These are phyloP conservation scores for Lepidurus apus DNA, from an alignment of 1,140 invertebrate species.

Conservation along the genomic window DNA sequence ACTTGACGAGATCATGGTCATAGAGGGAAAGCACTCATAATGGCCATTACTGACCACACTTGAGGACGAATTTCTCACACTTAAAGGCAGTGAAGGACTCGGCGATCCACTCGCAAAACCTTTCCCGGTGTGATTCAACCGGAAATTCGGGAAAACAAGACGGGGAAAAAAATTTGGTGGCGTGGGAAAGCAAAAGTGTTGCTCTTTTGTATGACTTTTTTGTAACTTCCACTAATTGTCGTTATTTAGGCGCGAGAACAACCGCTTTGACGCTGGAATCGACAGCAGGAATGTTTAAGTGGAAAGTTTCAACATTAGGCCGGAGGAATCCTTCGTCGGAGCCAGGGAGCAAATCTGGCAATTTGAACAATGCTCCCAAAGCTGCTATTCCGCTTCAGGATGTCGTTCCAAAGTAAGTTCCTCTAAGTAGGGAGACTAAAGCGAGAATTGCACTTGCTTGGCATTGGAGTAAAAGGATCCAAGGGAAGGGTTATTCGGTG, in stretches of 20 bases:
- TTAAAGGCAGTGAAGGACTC: neutral
- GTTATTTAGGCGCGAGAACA: neutral
- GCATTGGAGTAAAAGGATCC: neutral
- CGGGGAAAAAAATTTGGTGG: neutral
- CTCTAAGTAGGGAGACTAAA: neutral
- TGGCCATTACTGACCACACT: neutral
- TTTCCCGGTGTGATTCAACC: neutral
- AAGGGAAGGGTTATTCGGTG: neutral
- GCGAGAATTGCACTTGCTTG: neutral
- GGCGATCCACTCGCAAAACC: neutral
- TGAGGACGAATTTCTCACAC: neutral
- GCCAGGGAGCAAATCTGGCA: neutral
- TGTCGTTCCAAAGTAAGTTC: neutral
- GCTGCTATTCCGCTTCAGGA: neutral
- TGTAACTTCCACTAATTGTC: neutral
- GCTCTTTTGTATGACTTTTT: neutral
- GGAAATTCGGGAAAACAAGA: neutral
- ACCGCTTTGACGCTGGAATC: neutral
- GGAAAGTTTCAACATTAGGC: slow-evolving; percentile 14
- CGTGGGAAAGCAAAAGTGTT: neutral
- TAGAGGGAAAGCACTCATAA: neutral
- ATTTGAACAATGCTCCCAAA: slow-evolving; percentile 2
- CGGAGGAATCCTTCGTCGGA: neutral
- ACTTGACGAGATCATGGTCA: slow-evolving; percentile 1
- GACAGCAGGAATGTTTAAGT: neutral